Evolutionary conservation across 2,797 vertebrate genomes (phyloP).

Genomic region (Pelobates cultripes): DNA sequence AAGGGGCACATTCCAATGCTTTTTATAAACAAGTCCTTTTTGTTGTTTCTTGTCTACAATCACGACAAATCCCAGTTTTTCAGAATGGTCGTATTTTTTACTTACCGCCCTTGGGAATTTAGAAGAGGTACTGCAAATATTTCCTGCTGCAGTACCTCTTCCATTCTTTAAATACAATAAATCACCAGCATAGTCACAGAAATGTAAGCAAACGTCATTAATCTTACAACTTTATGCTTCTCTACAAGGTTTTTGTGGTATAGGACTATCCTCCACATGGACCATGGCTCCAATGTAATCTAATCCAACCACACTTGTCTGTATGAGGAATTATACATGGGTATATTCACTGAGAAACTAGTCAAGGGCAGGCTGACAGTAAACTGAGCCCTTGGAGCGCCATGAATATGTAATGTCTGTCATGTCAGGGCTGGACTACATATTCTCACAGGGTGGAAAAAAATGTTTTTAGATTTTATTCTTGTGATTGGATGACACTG

Average conservation of each 20-base stretch:
- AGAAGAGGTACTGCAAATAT: constrained; percentile 56
- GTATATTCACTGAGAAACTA: no score
- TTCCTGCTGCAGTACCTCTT: constrained; percentile 62
- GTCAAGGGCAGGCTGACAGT: no score
- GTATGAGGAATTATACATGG: no score
- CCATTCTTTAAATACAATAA: constrained; percentile 64
- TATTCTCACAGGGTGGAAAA: no score
- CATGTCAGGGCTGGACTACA: no score
- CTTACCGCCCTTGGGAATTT: constrained; percentile 51
- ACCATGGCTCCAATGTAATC: constrained; percentile 46
- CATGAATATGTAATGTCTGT: no score
- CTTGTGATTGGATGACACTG: no score
- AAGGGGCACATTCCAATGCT: neutral
- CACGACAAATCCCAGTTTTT: constrained; percentile 10
- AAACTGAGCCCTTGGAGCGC: no score
- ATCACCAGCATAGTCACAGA: constrained; percentile 45
- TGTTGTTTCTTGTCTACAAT: neutral
- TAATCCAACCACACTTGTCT: no score
- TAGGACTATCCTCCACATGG: constrained; percentile 56
- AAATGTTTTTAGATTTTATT: no score
- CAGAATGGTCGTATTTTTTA: constrained; percentile 40
- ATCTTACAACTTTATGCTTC: constrained; percentile 57
- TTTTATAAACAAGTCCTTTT: neutral
- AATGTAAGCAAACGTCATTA: constrained; percentile 61
- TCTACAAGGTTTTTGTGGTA: constrained; percentile 57